A percentile compares a stretch with the other conserved stretches of the same genome.
Conservation (phyloP, 2,113 vertebrate species). For the Quiscalus mexicanus region DNA sequence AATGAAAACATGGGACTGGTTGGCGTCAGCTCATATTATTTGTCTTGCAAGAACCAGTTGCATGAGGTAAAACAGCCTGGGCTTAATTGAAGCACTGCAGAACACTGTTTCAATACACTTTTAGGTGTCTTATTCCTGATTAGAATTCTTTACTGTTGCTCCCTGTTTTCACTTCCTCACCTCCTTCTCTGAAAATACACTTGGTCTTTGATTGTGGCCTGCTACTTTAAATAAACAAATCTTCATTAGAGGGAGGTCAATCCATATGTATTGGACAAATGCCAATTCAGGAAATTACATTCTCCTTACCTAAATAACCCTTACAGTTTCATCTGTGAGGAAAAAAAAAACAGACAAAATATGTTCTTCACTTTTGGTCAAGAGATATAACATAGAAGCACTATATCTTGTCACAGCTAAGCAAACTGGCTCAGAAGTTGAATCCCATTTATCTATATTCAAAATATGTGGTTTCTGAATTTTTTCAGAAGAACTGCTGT, state of each 20-base stretch:
- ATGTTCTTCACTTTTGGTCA: neutral
- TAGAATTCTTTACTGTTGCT: conserved; percentile 35
- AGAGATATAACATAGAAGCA: neutral
- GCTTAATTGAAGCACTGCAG: neutral
- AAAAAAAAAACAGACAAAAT: neutral
- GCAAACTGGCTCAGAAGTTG: neutral
- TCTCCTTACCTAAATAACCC: conserved; percentile 2
- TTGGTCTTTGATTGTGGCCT: conserved; percentile 33
- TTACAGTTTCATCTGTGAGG: neutral
- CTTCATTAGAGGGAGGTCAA: conserved; percentile 9
- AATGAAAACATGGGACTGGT: conserved; percentile 20
- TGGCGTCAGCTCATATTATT: conserved; percentile 38
- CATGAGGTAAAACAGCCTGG: conserved; percentile 20
- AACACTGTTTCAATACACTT: neutral
- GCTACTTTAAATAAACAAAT: conserved; percentile 47
- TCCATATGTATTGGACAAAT: conserved; percentile 7
- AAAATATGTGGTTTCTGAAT: neutral
- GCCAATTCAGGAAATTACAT: conserved; percentile 52
- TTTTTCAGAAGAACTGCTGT: neutral
- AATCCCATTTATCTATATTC: neutral
- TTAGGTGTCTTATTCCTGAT: conserved; percentile 47
- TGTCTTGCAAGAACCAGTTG: neutral
- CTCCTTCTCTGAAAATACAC: conserved; percentile 19
- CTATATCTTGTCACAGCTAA: neutral
- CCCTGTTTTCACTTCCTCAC: conserved; percentile 32